Conservation (phyloP, 2,888 invertebrate genomes). For the Xanthia icteritia region DNA sequence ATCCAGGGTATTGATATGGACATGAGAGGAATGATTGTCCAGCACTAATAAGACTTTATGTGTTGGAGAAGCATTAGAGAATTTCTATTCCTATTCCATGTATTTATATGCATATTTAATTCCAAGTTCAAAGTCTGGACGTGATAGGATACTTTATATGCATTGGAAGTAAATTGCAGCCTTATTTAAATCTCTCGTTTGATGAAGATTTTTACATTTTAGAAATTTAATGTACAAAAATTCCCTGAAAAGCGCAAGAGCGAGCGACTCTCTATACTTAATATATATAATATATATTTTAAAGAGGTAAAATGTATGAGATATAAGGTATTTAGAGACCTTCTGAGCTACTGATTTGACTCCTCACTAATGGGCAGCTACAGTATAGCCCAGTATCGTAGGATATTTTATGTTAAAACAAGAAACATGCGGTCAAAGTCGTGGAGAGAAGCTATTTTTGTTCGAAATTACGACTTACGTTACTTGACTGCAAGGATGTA, state of each 20-base stretch:
- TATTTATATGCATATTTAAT: constrained; percentile 9
- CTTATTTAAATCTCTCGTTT: not conserved
- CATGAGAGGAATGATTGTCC: too few relatives aligned
- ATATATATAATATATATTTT: too few relatives aligned
- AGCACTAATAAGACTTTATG: too few relatives aligned
- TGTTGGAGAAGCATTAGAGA: too few relatives aligned
- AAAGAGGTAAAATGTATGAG: not conserved
- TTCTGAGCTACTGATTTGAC: not conserved
- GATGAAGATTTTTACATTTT: constrained; percentile 8
- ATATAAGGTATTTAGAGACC: not conserved
- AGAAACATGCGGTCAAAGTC: too few relatives aligned
- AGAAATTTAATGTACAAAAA: not conserved
- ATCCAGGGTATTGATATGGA: too few relatives aligned
- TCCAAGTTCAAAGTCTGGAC: constrained; percentile 3
- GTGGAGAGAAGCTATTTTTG: not conserved
- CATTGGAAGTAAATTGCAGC: constrained; percentile 22
- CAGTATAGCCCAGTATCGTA: not conserved
- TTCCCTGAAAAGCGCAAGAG: not conserved
- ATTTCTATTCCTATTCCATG: too few relatives aligned
- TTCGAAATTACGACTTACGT: too few relatives aligned
- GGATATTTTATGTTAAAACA: too few relatives aligned
- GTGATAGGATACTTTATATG: constrained; percentile 27
- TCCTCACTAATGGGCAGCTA: not conserved
- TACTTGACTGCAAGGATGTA: too few relatives aligned
- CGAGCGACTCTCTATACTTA: too few relatives aligned